A percentile compares a stretch with the other conserved stretches of the same genome.
Evolutionary conservation across 2,888 invertebrate genomes (phyloP).

Genomic region (Epinotia brunnichana): DNA sequence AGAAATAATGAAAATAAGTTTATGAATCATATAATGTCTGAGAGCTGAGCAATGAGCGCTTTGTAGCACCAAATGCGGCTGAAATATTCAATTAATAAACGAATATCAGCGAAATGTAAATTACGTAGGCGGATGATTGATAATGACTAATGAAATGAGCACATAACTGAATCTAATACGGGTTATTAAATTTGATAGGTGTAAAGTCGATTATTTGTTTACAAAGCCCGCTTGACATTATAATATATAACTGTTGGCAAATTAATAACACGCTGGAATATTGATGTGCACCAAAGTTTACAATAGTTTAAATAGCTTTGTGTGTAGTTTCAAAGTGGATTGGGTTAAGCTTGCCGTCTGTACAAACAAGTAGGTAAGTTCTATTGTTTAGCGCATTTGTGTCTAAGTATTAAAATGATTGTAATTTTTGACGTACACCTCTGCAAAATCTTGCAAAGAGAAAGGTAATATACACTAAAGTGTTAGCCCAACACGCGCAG

Average conservation of each 20-base stretch:
- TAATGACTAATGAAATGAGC: too few species aligned
- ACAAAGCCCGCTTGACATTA: slow-evolving; percentile 23
- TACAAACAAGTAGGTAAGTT: slow-evolving; percentile 37
- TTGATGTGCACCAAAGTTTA: slow-evolving; percentile 43
- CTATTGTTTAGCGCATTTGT: slow-evolving; percentile 1
- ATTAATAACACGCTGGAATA: slow-evolving; percentile 41
- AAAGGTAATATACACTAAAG: too few species aligned
- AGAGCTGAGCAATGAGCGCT: too few species aligned
- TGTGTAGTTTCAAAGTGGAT: slow-evolving; percentile 40
- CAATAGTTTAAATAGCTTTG: slow-evolving; percentile 48
- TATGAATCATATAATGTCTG: background rate
- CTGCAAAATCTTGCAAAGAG: too few species aligned
- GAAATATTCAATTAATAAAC: background rate
- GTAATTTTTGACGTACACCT: too few species aligned
- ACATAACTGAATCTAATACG: background rate
- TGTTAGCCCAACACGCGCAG: too few species aligned
- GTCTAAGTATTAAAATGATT: too few species aligned
- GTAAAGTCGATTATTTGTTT: slow-evolving; percentile 1
- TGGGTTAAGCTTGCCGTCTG: slow-evolving; percentile 32
- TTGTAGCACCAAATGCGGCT: background rate
- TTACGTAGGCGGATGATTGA: background rate
- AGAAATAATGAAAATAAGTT: too few species aligned
- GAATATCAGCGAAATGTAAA: background rate
- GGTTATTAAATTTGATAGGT: background rate
- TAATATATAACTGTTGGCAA: slow-evolving; percentile 35